Base-by-base conservation (phyloP, 2,888 invertebrate species). In the Galerucella calmariensis region DNA sequence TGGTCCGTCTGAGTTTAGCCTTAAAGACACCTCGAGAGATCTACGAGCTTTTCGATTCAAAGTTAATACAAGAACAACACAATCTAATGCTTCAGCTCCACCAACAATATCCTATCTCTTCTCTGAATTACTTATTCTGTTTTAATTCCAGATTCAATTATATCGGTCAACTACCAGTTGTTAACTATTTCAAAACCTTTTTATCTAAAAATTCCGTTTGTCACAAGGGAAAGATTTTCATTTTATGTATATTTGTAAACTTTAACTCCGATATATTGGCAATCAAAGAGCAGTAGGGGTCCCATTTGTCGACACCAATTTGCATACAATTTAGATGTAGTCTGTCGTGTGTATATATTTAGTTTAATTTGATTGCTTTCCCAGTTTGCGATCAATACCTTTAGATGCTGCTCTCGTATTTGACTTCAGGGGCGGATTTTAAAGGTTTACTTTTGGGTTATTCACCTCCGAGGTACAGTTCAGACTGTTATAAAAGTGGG, bases 281-380 rank as follows among this genome's bases (percentile, higher is more conserved):
- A 71, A 71, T 71, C 63, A 71, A 65, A 66, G 69, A 76, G 73
- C 75, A 73, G 75, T 72, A 73, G 77, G 73, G 75, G 66, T 75
- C 69, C 65, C 66, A 80, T 72, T 81, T 81, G 82, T 81, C 80
- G 81, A 80, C 81, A 70, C 70, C 74, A 78, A 82, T 81, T 82
- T 81, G 80, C 80, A 82, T 82, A 78, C 74, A 76, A 81, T 80
- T 82, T 74, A 74, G 79, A 73, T 80, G 79, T 77, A 73, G 58
- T 56, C 58, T 69, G 68, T 72, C 63, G 63, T 65, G 63, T 65
- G 63, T 65, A 65, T 65, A 65, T 69, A 69, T 69, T 69, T 69
- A 69, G 69, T 69, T 69, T 69, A 69, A 69, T 69, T 72, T 72
- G 72, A 72, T 72, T 72, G 72, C 72, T 67, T 65, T 67, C 65